Evolutionary conservation across 2,113 vertebrate genomes (phyloP), one percentile per base, ranked within the genome.

Genomic region (Uria aalge): DNA sequence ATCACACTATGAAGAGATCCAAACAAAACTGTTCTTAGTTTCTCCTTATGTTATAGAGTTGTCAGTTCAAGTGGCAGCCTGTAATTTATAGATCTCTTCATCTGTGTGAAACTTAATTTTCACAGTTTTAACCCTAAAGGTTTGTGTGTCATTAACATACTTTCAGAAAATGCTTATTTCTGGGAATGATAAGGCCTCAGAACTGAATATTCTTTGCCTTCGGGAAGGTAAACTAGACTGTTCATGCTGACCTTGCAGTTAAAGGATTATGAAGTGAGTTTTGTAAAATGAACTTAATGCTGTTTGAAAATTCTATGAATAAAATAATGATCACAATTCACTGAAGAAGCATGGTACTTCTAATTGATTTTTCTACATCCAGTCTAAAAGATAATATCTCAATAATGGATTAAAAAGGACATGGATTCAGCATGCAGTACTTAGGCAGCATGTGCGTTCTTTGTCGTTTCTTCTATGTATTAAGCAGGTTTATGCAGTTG

Each of bases 381-480:
- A 32, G 9, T 59, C n/a, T 90, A 17, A 67, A 87, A 90, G 52
- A 30, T 41, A 32, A 0, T 57, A 13, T n/a, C 47, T 81, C 32
- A 71, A 1, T 74, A 62, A 9, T 48, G 55, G 27, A 20, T 93
- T n/a, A 23, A 21, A 40, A 57, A 38, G 1, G 0, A 1, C 5
- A 5, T 57, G 59, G 23, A 17, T 48, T 74, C 29, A 30, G 41
- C 2, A 0, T 6, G 9, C 62, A 22, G 56, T 17, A 47, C 24
- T 36, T 20, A 0, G 34, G 88, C 50, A 56, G 53, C 11, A 0
- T 10, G 9, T 1, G 2, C 0, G 3, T 22, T 34, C 43, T 40
- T 62, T 38, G 30, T 29, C 0, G 0, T 52, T 86, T 67, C 38
- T 22, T 60, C 8, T 50, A 0, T 0, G 0, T 26, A 5, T 24